Conservation (phyloP, 2,888 invertebrate species). For the Tholera decimalis region DNA sequence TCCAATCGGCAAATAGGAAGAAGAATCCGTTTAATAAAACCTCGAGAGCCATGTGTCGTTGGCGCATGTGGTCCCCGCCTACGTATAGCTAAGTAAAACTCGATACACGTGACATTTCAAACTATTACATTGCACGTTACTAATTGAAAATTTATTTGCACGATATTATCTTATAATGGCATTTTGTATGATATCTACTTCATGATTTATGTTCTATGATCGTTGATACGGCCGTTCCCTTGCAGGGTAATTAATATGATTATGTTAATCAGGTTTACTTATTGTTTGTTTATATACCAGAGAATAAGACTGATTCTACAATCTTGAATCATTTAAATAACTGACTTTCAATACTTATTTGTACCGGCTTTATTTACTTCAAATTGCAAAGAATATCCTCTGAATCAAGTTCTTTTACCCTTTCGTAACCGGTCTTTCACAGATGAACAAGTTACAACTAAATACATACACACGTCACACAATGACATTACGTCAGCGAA, state of each 20-base stretch:
- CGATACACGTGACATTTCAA: conserved; percentile 59
- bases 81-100: conserved; percentile 50
- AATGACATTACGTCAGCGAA: conserved; percentile 58
- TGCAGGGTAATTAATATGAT: conserved; percentile 38
- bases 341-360: not conserved
- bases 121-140: conserved; percentile 34
- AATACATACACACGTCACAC: conserved; percentile 45
- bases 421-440: conserved; percentile 3
- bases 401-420: not conserved
- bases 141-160: conserved; percentile 47
- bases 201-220: conserved; percentile 33
- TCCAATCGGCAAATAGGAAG: conserved; percentile 78
- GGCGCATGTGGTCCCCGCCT: conserved; percentile 54
- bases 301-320: conserved; percentile 34
- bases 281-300: conserved; percentile 35
- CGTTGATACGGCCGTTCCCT: conserved; percentile 33
- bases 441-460: conserved; percentile 5
- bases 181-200: conserved; percentile 32
- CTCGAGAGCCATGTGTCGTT: conserved; percentile 63
- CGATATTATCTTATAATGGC: conserved; percentile 39
- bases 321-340: not conserved
- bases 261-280: conserved; percentile 37
- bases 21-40: conserved; percentile 79
- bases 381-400: too few relatives aligned
- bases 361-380: not conserved